phyloP scores from a whole-genome alignment of 2,113 vertebrate species.

The Centrocercus urophasianus region DNA sequence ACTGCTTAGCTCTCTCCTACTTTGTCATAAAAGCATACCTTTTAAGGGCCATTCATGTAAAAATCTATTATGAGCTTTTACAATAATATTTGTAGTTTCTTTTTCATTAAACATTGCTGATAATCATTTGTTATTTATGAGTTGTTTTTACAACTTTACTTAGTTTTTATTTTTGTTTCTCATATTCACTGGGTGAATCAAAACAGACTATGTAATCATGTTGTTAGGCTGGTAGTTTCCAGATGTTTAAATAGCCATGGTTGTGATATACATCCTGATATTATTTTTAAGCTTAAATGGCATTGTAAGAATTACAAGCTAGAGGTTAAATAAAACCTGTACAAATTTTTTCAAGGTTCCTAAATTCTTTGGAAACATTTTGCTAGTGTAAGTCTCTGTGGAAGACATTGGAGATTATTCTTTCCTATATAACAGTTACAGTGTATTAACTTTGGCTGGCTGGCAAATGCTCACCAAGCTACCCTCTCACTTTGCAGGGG shows the following conservation, averaged over 20 bases:
- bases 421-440: background rate
- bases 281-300: background rate
- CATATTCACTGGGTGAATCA: background rate
- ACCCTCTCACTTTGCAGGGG: background rate
- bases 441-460: background rate
- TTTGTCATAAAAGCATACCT: background rate
- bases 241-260: background rate
- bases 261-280: background rate
- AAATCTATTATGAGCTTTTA: background rate
- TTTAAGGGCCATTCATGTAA: background rate
- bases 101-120: background rate
- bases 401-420: background rate
- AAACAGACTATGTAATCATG: background rate
- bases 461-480: background rate
- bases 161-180: background rate
- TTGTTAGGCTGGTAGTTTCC: background rate
- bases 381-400: background rate
- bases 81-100: background rate
- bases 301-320: background rate
- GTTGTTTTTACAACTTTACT: background rate
- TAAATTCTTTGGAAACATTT: background rate
- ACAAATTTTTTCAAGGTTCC: background rate
- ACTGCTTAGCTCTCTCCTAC: background rate
- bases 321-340: background rate
- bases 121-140: background rate